A percentile compares a stretch with the other conserved stretches of the same genome.
Evolutionary conservation across 2,888 invertebrate genomes (phyloP).

Genomic region (Branchipolynoe longqiensis): DNA sequence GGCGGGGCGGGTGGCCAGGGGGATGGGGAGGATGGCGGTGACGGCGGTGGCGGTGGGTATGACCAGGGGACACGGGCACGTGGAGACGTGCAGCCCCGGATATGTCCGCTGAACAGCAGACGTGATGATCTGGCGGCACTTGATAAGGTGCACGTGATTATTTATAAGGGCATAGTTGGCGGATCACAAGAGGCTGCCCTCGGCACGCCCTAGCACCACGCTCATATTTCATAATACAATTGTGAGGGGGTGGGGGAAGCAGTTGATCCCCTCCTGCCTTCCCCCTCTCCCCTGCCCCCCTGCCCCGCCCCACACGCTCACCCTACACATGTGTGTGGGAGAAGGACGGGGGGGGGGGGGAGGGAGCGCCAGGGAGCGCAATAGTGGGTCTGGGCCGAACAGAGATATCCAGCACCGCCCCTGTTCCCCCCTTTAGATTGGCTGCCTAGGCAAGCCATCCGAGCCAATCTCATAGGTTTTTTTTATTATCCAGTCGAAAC

Average conservation of each 20-base stretch:
- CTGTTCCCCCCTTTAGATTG: constrained; percentile 49
- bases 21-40: too few relatives aligned
- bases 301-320: too few relatives aligned
- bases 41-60: too few relatives aligned
- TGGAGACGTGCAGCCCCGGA: too few relatives aligned
- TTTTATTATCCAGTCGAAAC: constrained; percentile 31
- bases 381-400: background rate
- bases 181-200: constrained; percentile 10
- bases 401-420: constrained; percentile 3
- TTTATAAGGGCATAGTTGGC: constrained; percentile 44
- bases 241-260: background rate
- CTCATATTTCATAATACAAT: constrained; percentile 55
- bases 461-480: constrained; percentile 1
- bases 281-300: too few relatives aligned
- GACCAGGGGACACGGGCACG: too few relatives aligned
- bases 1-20: too few relatives aligned
- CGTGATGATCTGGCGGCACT: constrained; percentile 47
- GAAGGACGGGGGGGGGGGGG: background rate
- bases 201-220: background rate
- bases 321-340: too few relatives aligned
- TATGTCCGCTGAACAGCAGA: too few relatives aligned
- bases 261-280: constrained; percentile 51
- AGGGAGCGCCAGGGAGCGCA: background rate
- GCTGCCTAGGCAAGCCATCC: constrained; percentile 35
- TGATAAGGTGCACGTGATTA: constrained; percentile 46